These are phyloP conservation scores for Porites lobata DNA, from an alignment of 92 coral and sea anemone genomes.

Conservation along the genomic window DNA sequence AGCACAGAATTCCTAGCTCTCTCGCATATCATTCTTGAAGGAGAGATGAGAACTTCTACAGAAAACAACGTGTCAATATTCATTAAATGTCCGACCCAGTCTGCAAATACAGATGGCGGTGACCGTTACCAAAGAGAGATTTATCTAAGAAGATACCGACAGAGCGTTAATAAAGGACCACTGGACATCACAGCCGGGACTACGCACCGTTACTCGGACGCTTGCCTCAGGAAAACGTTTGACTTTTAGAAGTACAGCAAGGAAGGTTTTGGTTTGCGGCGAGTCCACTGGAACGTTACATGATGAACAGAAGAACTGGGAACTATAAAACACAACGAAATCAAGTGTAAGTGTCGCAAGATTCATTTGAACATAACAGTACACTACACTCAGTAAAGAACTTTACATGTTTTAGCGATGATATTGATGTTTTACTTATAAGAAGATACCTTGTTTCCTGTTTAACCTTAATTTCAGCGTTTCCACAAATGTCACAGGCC, in stretches of 20 bases:
- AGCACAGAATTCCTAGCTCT: no score
- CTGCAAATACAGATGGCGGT: no score
- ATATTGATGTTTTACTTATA: no score
- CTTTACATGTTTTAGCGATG: no score
- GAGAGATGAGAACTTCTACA: no score
- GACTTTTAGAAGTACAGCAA: conserved; percentile 58
- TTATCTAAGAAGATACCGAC: no score
- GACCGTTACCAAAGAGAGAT: no score
- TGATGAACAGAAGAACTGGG: conserved; percentile 63
- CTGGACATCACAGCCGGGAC: background rate
- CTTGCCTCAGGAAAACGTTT: conserved; percentile 47
- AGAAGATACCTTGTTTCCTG: conserved; percentile 28
- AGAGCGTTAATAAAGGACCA: background rate
- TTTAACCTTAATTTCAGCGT: conserved; percentile 65
- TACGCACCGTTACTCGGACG: conserved; percentile 62
- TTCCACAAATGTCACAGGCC: conserved; percentile 78
- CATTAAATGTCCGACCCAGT: no score
- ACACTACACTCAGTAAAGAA: background rate
- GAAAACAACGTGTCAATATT: no score
- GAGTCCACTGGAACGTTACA: conserved; percentile 57
- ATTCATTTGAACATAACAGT: background rate
- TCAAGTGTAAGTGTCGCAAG: background rate
- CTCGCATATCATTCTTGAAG: no score
- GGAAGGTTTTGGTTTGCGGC: conserved; percentile 71
- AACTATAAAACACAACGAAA: conserved; percentile 21